A percentile compares a stretch with the other conserved stretches of the same genome.
phyloP scores from a whole-genome alignment of 2,888 invertebrate species.

The Drosophila subsilvestris region DNA sequence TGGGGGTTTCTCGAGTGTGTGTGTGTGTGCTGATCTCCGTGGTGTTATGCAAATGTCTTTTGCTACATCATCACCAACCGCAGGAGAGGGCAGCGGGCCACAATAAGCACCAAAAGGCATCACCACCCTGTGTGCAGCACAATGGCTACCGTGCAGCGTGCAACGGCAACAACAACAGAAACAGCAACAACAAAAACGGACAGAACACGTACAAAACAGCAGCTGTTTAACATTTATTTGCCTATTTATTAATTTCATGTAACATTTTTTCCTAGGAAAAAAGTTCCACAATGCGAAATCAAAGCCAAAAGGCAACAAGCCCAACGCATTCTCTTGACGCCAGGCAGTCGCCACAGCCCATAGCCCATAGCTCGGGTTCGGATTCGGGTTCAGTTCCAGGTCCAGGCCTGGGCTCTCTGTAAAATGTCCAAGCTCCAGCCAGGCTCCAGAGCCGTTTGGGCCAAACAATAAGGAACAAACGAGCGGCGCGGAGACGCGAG shows the following conservation, averaged over 20 bases:
- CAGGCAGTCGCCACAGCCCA: constrained; percentile 67
- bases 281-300: constrained; percentile 78
- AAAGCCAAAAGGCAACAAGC: constrained; percentile 76
- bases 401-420: constrained; percentile 33
- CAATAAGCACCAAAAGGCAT: not conserved
- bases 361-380: constrained; percentile 13
- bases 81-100: constrained; percentile 22
- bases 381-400: constrained; percentile 44
- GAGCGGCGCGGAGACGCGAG: constrained; percentile 23
- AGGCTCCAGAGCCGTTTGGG: constrained; percentile 56
- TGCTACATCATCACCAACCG: constrained; percentile 46
- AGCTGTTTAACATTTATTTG: constrained; percentile 78
- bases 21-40: constrained; percentile 21
- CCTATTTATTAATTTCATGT: constrained; percentile 80
- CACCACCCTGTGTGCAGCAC: constrained; percentile 75
- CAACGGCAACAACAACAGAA: constrained; percentile 58
- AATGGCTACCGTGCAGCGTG: constrained; percentile 79
- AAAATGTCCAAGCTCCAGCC: constrained; percentile 76
- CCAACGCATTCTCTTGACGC: constrained; percentile 79
- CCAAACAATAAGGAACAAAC: constrained; percentile 62
- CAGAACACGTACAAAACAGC: constrained; percentile 79
- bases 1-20: not conserved
- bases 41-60: constrained; percentile 72
- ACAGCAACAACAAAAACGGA: constrained; percentile 50
- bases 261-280: constrained; percentile 80